phyloP scores from a whole-genome alignment of 2,888 invertebrate species.

The Mythimna albipuncta region DNA sequence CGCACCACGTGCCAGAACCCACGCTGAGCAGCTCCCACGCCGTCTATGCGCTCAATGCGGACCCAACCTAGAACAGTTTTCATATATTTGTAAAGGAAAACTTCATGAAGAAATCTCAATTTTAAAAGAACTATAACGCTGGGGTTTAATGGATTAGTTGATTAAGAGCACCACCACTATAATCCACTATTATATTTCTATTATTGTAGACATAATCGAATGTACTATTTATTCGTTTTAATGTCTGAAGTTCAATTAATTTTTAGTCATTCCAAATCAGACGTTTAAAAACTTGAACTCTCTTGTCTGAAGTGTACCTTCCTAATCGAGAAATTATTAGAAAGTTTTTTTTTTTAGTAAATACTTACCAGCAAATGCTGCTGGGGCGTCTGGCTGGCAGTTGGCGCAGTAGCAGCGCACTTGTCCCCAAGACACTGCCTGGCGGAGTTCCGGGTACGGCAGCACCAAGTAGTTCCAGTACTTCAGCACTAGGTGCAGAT shows the following conservation, averaged over 20 bases:
- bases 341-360: not conserved
- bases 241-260: too few relatives aligned
- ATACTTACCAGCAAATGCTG: slow-evolving; percentile 75
- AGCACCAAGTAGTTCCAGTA: slow-evolving; percentile 82
- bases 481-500: slow-evolving; percentile 82
- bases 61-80: slow-evolving; percentile 79
- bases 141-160: too few relatives aligned
- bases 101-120: not conserved
- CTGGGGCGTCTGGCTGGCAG: slow-evolving; percentile 78
- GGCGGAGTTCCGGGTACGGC: slow-evolving; percentile 81
- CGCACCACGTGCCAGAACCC: slow-evolving; percentile 83
- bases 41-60: slow-evolving; percentile 84
- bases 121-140: too few relatives aligned
- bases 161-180: not conserved
- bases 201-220: too few relatives aligned
- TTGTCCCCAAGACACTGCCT: slow-evolving; percentile 82
- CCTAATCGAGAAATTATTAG: not conserved
- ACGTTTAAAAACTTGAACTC: not conserved
- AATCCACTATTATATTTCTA: too few relatives aligned
- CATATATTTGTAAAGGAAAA: not conserved
- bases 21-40: slow-evolving; percentile 74
- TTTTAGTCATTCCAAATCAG: too few relatives aligned
- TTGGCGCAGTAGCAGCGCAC: slow-evolving; percentile 81
- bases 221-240: too few relatives aligned
- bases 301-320: not conserved